Percentiles rank a stretch among this genome's conserved stretches.
Evolutionary conservation across 2,797 vertebrate species (phyloP).

Genomic region (Lagorchestes hirsutus): DNA sequence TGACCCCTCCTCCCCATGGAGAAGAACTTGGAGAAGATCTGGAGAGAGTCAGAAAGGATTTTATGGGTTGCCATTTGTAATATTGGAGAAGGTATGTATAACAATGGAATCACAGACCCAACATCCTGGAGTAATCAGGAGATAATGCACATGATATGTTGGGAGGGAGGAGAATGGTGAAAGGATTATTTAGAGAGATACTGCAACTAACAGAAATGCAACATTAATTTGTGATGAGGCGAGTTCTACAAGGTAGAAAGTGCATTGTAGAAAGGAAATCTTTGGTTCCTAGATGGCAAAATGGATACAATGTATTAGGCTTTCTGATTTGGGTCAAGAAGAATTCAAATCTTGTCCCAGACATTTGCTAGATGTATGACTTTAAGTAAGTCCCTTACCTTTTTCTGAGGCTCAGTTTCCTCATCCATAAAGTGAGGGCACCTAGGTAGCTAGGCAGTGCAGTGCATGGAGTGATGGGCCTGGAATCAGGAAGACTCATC

Average conservation of each 20-base stretch:
- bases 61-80: not conserved
- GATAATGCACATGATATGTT: not conserved
- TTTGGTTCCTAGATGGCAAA: not conserved
- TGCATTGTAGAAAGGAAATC: not conserved
- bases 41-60: not conserved
- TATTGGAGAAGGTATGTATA: not conserved
- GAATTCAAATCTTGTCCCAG: not conserved
- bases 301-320: not conserved
- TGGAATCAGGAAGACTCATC: not conserved
- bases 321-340: not conserved
- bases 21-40: not conserved
- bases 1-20: fast-evolving
- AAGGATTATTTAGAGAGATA: not conserved
- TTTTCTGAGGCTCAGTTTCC: not conserved
- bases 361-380: not conserved
- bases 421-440: not conserved
- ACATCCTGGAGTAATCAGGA: not conserved
- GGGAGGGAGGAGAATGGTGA: not conserved
- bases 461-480: not conserved
- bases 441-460: not conserved
- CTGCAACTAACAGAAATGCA: not conserved
- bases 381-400: not conserved
- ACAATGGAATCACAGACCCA: not conserved
- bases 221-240: not conserved
- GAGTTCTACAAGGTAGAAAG: not conserved